These are phyloP conservation scores for Anniella stebbinsi DNA, from an alignment of 2,797 vertebrate species.

Conservation along the genomic window DNA sequence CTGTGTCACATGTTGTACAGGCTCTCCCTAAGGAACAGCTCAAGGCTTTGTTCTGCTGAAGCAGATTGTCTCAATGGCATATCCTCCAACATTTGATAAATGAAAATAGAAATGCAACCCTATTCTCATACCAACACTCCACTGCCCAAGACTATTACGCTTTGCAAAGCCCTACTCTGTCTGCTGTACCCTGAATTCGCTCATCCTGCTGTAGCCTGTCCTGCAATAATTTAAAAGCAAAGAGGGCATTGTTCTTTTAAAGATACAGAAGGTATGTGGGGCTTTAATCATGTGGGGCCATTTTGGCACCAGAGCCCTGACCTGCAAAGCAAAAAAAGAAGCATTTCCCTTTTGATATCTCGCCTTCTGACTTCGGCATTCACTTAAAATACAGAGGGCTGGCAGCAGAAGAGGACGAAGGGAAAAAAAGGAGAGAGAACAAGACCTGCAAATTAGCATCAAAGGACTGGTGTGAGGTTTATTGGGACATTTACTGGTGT, in stretches of 20 bases:
- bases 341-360: constrained; percentile 51
- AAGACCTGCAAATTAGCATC: constrained; percentile 82
- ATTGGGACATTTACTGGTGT: constrained; percentile 83
- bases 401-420: constrained; percentile 65
- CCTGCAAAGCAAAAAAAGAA: constrained; percentile 35
- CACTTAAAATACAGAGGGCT: constrained; percentile 53
- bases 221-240: constrained; percentile 5
- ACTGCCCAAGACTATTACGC: neutral
- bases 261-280: neutral
- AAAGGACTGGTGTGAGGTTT: constrained; percentile 85
- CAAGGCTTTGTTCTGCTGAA: neutral
- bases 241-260: neutral
- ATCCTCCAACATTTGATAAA: neutral
- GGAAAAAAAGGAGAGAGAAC: constrained; percentile 59
- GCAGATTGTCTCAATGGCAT: neutral
- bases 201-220: neutral
- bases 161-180: neutral
- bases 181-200: neutral
- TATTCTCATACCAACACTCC: neutral
- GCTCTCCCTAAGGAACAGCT: neutral
- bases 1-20: neutral
- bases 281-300: neutral
- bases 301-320: neutral
- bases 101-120: neutral
- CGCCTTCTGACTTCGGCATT: constrained; percentile 48